These are phyloP conservation scores for Thysanoteuthis rhombus DNA, from an alignment of 2,888 invertebrate species.

Conservation along the genomic window DNA sequence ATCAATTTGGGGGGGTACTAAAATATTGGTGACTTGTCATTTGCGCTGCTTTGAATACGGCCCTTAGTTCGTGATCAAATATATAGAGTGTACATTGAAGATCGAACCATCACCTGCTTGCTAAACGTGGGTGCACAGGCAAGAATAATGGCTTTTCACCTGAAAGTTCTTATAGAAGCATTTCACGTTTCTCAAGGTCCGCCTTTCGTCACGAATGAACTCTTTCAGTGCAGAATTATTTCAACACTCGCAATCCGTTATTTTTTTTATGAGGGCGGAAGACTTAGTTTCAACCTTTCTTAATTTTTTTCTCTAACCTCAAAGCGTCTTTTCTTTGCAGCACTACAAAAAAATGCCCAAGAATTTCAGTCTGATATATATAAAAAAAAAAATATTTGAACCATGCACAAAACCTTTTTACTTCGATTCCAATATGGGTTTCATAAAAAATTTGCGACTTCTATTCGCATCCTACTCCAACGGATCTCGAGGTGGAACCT, in stretches of 20 bases:
- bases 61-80: neutral
- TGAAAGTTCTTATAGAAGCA: neutral
- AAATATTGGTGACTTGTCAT: too few relatives aligned
- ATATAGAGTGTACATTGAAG: neutral
- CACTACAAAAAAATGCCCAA: neutral
- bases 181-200: neutral
- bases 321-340: neutral
- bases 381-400: neutral
- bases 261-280: too few relatives aligned
- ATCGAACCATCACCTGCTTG: neutral
- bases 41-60: too few relatives aligned
- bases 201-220: neutral
- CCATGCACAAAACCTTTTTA: neutral
- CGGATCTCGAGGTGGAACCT: too few relatives aligned
- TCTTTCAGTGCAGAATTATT: neutral
- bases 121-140: neutral
- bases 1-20: too few relatives aligned
- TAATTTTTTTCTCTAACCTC: too few relatives aligned
- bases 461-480: neutral
- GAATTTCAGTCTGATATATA: neutral
- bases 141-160: neutral
- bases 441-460: neutral
- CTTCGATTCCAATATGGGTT: neutral
- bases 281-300: too few relatives aligned
- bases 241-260: neutral